These are phyloP conservation scores for Littorina saxatilis DNA, from an alignment of 1,140 invertebrate species.

Conservation along the genomic window DNA sequence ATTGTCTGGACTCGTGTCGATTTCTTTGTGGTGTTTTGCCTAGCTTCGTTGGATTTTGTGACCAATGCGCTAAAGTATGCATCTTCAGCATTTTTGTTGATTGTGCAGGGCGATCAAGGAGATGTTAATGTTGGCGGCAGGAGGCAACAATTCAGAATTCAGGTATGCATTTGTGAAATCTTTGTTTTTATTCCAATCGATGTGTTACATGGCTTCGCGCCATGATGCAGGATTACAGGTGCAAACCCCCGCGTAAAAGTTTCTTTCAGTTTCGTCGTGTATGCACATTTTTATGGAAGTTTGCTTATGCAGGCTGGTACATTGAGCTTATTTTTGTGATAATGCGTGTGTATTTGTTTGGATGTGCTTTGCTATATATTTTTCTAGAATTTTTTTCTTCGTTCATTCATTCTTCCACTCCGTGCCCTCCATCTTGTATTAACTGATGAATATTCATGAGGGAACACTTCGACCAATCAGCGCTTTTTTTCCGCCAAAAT, in stretches of 20 bases:
- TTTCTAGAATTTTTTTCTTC: background rate
- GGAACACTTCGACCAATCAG: constrained; percentile 9
- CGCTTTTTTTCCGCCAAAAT: constrained; percentile 20
- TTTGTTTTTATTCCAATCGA: constrained; percentile 3
- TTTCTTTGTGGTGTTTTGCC: background rate
- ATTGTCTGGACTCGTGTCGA: background rate
- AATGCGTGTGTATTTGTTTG: background rate
- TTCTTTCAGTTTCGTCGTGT: background rate
- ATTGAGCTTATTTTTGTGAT: background rate
- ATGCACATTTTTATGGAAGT: background rate
- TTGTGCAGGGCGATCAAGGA: background rate
- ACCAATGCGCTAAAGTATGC: constrained; percentile 1
- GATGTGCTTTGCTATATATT: background rate
- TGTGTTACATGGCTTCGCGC: background rate
- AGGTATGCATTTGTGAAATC: background rate
- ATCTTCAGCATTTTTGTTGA: constrained; percentile 17
- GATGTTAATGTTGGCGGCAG: background rate
- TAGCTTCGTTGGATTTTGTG: background rate
- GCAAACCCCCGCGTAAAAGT: constrained; percentile 17
- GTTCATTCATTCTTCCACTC: background rate
- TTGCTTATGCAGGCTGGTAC: background rate
- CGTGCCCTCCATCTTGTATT: background rate
- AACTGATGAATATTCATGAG: constrained; percentile 20
- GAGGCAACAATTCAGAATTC: constrained; percentile 10
- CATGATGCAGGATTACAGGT: constrained; percentile 7